Evolutionary conservation across 2,888 invertebrate species (phyloP), one percentile per base, ranked within the genome.

Genomic region (Beris chalybata): DNA sequence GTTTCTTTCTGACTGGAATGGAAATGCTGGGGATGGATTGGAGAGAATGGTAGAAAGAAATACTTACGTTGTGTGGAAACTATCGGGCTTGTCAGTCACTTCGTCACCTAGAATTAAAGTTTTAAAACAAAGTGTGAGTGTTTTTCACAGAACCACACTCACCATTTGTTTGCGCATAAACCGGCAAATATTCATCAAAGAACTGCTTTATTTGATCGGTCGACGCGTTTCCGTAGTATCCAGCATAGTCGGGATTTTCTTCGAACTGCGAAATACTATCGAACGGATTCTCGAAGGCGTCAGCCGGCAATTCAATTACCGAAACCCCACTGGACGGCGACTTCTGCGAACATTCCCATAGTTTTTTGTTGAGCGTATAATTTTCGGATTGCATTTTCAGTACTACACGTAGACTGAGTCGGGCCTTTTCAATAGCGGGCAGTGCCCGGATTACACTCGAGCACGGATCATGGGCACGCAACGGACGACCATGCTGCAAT

Each of bases 161-260:
- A 64, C 65, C 69, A 43, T 67, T 59, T 4, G 54, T 32, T 30
- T 66, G 50, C 2, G 66, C 65, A 50, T 70, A 70, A 6, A 67
- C 22, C 30, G 69, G 70, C 43, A 69, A 44, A 55, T 66, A 70
- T 52, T 66, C 67, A 48, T 59, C 69, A 48, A 67, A 70, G 31
- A 70, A 69, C 11, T 65, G 44, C 31, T 66, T 64, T 4, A 70
- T 44, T 38, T 57, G 50, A 12, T 64, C 67, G 11, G 48, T 44
- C 0, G 45, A 15, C 7, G 52, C 44, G 61, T 61, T 56, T 3
- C 69, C 70, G 58, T 69, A 69, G 38, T 67, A 69, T 12, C 65
- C 70, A 4, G 70, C 70, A 55, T 67, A 67, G 13, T 69, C 69
- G 0, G 64, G 31, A 53, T 69, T 66, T 4, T 69, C 69, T 11